Evolutionary conservation across 2,797 vertebrate genomes (phyloP), one percentile per base, ranked within the genome.

Genomic region (Acrocephalus scirpaceus): DNA sequence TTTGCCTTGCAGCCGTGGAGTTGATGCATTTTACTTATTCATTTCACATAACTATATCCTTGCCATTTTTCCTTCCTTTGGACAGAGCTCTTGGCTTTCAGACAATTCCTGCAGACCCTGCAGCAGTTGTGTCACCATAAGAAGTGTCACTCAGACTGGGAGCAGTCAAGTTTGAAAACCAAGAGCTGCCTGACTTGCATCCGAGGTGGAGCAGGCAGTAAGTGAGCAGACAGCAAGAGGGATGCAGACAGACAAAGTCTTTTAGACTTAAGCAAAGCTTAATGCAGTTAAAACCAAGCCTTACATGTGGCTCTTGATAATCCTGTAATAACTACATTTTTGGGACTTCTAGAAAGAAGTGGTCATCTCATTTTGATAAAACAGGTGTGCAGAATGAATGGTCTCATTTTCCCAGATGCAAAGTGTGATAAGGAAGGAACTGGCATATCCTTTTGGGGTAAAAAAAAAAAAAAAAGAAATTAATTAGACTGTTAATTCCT

Each of bases 41-140:
- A 42, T 19, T 92, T 75, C 90, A 88, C 48, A 17, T 82, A 82
- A 73, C 58, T 32, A 81, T 47, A 67, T 74, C 76, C 67, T 81
- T 80, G 79, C 54, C 53, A 86, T 74, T 95, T 90, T 89, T 64
- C 60, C 71, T 85, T 94, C 79, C 72, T 65, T 74, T 92, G 96
- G 88, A 96, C 94, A 94, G 95, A 96, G 77, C 86, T 94, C 75
- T 34, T 67, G 80, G 88, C 86, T 67, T 45, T 85, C 87, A 73
- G 32, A 32, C 95, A 95, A 94, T 97, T 97, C 94, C 90, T 87
- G 73, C 90, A 94, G 93, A 65, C 85, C 86, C 82, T 92, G 80
- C 77, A 58, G 21, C 95, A 96, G 96, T 96, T 96, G 87, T 97
- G 93, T 95, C 96, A 96, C 87, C 93, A 40, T 36, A 22, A 91